Base-by-base conservation (phyloP, 2,888 invertebrate genomes). In the Scaptomyza parva region DNA sequence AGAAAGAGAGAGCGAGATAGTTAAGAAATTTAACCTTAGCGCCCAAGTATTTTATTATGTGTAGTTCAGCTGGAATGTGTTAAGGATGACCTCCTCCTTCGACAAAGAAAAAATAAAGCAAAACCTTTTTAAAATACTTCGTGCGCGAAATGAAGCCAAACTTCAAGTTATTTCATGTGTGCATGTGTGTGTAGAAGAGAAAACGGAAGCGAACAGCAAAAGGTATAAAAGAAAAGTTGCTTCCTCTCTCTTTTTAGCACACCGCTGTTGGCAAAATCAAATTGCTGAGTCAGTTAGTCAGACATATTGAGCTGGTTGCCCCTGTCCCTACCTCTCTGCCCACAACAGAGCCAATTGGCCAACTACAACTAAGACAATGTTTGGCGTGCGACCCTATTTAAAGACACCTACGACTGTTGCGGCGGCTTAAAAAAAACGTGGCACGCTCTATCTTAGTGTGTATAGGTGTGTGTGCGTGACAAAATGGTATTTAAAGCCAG, bases 401-500 rank as follows among this genome's bases (percentile, higher is more conserved):
- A 81, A 85, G 82, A 87, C 75, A 83, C 76, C 75, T 69, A 69
- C 68, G 37, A 28, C 39, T 9, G 28, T 39, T n/a, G n/a, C n/a
- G 24, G 28, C 28, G 45, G 30, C 9, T 35, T 37, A 68, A 48
- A 60, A 70, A 74, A 74, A 59, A 71, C 72, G 48, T 48, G 72
- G 70, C 52, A 24, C 20, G 35, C 35, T 66, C 39, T 14, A 24
- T 28, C 2, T 28, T 9, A 1, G 35, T 35, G 35, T 33, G 33
- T n/a, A 14, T 33, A n/a, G 12, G 17, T 73, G 77, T 82, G 83
- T 82, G 89, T 91, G 91, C 91, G 91, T 91, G 91, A 91, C 91
- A 90, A 86, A 75, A 81, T 83, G 87, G 89, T 87, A 91, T 90
- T 91, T 91, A 90, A 88, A 89, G 86, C 84, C 86, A 80, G 78